phyloP scores from a whole-genome alignment of 2,888 invertebrate species.

The Pseudeuparius sepicola region DNA sequence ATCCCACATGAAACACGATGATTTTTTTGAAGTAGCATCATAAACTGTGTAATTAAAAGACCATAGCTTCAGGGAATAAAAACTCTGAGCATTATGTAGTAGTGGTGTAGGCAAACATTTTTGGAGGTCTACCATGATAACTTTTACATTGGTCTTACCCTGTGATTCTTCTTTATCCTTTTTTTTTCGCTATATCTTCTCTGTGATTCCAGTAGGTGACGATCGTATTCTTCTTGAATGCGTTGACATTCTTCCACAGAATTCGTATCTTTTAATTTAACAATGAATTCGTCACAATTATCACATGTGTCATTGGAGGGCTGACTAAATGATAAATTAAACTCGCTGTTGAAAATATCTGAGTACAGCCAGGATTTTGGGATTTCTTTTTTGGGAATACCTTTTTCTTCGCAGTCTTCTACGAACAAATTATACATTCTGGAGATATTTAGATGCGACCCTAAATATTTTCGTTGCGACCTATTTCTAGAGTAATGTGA shows the following conservation, averaged over 20 bases:
- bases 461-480: constrained; percentile 1
- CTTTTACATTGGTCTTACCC: no score
- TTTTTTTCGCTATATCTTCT: constrained; percentile 1
- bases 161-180: no score
- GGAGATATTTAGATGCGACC: neutral
- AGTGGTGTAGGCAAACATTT: constrained; percentile 21
- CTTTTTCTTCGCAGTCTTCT: neutral
- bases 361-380: constrained; percentile 6
- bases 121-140: constrained; percentile 21
- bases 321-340: constrained; percentile 7
- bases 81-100: constrained; percentile 20
- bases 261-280: neutral
- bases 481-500: neutral
- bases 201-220: neutral
- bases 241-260: neutral
- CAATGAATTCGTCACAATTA: constrained; percentile 1
- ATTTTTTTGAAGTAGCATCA: constrained; percentile 17
- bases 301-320: constrained; percentile 8
- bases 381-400: constrained; percentile 3
- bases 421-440: constrained; percentile 1
- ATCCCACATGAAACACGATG: constrained; percentile 21
- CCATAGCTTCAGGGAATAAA: constrained; percentile 21
- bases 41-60: constrained; percentile 20
- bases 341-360: constrained; percentile 5
- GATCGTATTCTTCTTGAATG: constrained; percentile 6